Conservation (phyloP, 2,888 invertebrate species). For the Zygaena filipendulae region DNA sequence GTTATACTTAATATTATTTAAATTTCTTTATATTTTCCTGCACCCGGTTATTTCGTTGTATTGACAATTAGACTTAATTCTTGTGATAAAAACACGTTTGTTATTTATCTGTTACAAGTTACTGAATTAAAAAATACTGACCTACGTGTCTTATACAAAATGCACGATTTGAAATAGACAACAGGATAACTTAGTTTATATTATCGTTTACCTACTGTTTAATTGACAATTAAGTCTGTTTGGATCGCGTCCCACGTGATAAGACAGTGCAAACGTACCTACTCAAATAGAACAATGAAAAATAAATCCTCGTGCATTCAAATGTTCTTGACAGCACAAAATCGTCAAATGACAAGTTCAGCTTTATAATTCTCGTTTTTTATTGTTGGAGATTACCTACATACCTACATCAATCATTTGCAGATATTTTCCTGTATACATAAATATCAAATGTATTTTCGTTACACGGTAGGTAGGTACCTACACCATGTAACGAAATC, state of each 20-base stretch:
- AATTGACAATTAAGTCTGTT: background rate
- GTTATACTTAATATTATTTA: slow-evolving; percentile 17
- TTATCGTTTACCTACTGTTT: background rate
- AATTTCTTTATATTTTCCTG: slow-evolving; percentile 25
- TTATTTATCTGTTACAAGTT: slow-evolving; percentile 12
- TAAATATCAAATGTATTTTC: slow-evolving; percentile 1
- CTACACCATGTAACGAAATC: slow-evolving; percentile 18
- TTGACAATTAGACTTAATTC: slow-evolving; percentile 32
- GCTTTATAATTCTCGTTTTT: too few relatives aligned
- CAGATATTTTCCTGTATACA: too few relatives aligned
- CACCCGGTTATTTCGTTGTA: slow-evolving; percentile 45
- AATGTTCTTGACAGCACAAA: too few relatives aligned
- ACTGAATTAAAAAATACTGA: slow-evolving; percentile 2
- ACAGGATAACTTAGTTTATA: background rate
- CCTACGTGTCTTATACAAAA: background rate
- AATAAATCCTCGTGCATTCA: too few relatives aligned
- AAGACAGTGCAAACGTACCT: too few relatives aligned
- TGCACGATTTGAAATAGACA: background rate
- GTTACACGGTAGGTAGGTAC: slow-evolving; percentile 22
- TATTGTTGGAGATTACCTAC: too few relatives aligned
- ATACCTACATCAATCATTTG: too few relatives aligned
- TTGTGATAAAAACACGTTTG: slow-evolving; percentile 17
- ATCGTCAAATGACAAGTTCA: too few relatives aligned
- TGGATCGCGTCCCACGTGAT: too few relatives aligned
- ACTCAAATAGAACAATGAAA: too few relatives aligned